Percentiles rank a stretch among this genome's conserved stretches.
phyloP scores from a whole-genome alignment of 92 coral and sea anemone species.

The Parazoanthus darwini region DNA sequence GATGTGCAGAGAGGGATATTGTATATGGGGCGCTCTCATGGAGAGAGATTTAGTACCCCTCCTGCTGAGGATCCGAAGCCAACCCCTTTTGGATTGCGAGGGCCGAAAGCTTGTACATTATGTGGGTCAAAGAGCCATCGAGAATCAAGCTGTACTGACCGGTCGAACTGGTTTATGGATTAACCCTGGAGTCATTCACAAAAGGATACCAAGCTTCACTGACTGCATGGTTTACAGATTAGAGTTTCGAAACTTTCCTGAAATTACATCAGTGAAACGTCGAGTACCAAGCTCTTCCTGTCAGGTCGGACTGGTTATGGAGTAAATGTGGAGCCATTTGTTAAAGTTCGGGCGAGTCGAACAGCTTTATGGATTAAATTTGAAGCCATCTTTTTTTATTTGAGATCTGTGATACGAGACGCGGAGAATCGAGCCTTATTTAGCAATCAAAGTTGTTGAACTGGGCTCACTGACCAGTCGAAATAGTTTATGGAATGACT shows the following conservation, averaged over 20 bases:
- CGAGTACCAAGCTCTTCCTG: neutral
- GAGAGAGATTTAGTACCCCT: constrained; percentile 32
- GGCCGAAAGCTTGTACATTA: constrained; percentile 32
- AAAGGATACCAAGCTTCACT: no score
- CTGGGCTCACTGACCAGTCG: no score
- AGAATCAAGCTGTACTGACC: constrained; percentile 25
- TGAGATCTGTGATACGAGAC: no score
- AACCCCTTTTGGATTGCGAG: constrained; percentile 31
- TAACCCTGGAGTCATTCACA: neutral
- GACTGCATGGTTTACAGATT: no score
- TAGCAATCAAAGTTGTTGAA: no score
- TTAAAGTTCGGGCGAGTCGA: no score
- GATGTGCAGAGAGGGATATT: constrained; percentile 11
- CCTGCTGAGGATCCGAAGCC: constrained; percentile 1
- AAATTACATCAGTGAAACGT: neutral
- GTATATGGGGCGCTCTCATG: neutral
- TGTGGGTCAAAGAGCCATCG: constrained; percentile 32
- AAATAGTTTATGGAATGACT: no score
- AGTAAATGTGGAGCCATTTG: no score
- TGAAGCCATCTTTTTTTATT: no score
- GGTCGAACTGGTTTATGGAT: constrained; percentile 4
- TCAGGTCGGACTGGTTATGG: neutral
- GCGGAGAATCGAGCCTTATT: no score
- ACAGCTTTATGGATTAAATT: neutral
- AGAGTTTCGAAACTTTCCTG: no score